Evolutionary conservation across 1,140 invertebrate species (phyloP), one percentile per base, ranked within the genome.

Genomic region (Drosophila willistoni): DNA sequence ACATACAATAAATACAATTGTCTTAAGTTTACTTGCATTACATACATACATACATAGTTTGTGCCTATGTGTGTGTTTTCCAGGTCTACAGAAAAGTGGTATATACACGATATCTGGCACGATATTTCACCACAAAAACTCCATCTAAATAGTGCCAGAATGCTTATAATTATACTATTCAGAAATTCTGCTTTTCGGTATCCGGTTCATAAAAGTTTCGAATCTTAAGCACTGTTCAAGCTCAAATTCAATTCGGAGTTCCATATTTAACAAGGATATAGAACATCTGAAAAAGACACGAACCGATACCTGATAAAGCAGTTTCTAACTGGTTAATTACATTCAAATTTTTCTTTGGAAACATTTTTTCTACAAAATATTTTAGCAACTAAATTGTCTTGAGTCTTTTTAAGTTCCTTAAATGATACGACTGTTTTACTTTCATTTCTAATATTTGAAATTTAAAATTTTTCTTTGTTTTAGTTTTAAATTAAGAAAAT

Each of bases 401-500:
- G 84, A 87, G 84, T 87, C 84, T 87, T 87, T 74, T 89, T 75
- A 78, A 89, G 80, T 89, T 87, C 62, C 80, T 89, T 87, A 87
- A 63, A 64, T 39, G 65, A 71, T 34, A 41, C 54, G 47, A 59
- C n/a, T n/a, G 19, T 59, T 60, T 34, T 19, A 12, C 1, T 22
- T 36, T 25, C 7, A 63, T 63, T 39, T 63, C 22, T 54, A 9
- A 51, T 59, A 56, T 42, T 51, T 29, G 5, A 3, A 51, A 10
- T 51, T 19, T 10, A 9, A 2, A 19, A 19, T 47, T 17, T 19
- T 7, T 2, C 22, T 25, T 25, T 25, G 22, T 25, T 4, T 25
- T 10, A 47, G 2, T 47, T 47, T 47, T 17, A 9, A 17, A 47
- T 17, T 9, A 47, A 47, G 10, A 7, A 19, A 7, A 3, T 17